A percentile compares a stretch with the other conserved stretches of the same genome.
Conservation (phyloP, 1,140 invertebrate genomes). For the Diorhabda carinulata region DNA sequence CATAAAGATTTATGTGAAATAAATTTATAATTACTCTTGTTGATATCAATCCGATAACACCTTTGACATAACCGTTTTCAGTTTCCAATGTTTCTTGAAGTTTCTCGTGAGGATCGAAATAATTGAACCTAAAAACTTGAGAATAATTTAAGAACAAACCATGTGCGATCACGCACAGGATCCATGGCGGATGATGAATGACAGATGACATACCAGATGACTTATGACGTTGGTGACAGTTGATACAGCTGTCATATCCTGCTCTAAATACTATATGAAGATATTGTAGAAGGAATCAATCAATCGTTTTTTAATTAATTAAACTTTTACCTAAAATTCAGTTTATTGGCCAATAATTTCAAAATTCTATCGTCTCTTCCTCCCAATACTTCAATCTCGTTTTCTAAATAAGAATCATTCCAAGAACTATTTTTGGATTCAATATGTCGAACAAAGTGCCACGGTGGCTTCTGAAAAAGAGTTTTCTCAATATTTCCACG, state of each 20-base stretch:
- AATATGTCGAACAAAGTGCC: conserved; percentile 64
- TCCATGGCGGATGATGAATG: no score
- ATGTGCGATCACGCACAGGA: no score
- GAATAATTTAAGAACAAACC: no score
- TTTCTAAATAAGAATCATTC: conserved; percentile 24
- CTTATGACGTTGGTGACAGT: no score
- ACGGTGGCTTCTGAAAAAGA: conserved; percentile 61
- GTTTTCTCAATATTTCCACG: no score
- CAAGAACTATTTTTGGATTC: conserved; percentile 39
- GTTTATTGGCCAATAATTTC: conserved; percentile 56
- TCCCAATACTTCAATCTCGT: conserved; percentile 59
- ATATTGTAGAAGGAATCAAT: neutral
- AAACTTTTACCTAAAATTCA: conserved; percentile 58
- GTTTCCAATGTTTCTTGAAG: conserved; percentile 62
- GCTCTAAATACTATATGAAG: no score
- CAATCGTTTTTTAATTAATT: neutral
- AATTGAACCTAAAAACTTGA: conserved; percentile 52
- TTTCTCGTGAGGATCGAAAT: conserved; percentile 65
- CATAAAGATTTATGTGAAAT: neutral
- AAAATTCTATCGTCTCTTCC: conserved; percentile 66
- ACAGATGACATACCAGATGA: no score
- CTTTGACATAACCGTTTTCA: conserved; percentile 60
- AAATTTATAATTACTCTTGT: conserved; percentile 53
- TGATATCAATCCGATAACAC: conserved; percentile 64
- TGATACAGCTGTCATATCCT: no score